These are phyloP conservation scores for Stomatorhinus ivindoensis DNA, from an alignment of 2,113 vertebrate species.

Conservation along the genomic window DNA sequence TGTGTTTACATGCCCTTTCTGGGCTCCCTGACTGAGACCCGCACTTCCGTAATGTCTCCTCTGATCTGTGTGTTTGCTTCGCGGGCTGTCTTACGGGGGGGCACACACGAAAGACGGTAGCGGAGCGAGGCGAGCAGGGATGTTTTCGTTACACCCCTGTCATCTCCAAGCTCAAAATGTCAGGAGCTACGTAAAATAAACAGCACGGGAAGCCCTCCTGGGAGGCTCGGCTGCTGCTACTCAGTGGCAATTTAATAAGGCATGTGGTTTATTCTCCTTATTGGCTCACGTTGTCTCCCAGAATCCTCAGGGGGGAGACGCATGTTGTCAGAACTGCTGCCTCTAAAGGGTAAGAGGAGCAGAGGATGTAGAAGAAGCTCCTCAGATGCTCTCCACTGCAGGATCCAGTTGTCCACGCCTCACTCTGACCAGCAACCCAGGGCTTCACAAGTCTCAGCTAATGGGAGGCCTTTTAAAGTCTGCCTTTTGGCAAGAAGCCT, in stretches of 20 bases:
- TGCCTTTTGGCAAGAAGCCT: slow-evolving; percentile 23
- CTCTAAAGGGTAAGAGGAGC: neutral
- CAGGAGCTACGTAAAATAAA: slow-evolving; percentile 43
- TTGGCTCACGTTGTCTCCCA: neutral
- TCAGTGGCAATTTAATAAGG: slow-evolving; percentile 16
- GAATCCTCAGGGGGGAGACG: neutral
- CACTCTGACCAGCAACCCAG: slow-evolving; percentile 18
- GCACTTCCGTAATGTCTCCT: slow-evolving; percentile 47
- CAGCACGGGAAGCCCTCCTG: slow-evolving; percentile 32
- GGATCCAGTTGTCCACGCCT: neutral
- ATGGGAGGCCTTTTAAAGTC: slow-evolving; percentile 43
- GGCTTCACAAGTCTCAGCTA: slow-evolving; percentile 23
- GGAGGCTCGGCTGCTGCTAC: slow-evolving; percentile 25
- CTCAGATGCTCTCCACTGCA: neutral
- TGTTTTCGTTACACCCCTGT: slow-evolving; percentile 41
- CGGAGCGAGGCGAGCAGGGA: slow-evolving; percentile 27
- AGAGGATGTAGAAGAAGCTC: neutral
- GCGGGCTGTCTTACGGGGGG: slow-evolving; percentile 9
- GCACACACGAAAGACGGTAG: slow-evolving; percentile 5
- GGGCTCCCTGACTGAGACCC: slow-evolving; percentile 36
- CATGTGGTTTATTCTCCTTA: neutral
- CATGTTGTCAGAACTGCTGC: neutral
- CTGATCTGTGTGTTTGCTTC: slow-evolving; percentile 37
- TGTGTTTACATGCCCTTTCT: slow-evolving; percentile 27
- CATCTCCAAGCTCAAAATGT: slow-evolving; percentile 29